Evolutionary conservation across 1,140 invertebrate species (phyloP), one percentile per base, ranked within the genome.

Genomic region (Sipha flava): DNA sequence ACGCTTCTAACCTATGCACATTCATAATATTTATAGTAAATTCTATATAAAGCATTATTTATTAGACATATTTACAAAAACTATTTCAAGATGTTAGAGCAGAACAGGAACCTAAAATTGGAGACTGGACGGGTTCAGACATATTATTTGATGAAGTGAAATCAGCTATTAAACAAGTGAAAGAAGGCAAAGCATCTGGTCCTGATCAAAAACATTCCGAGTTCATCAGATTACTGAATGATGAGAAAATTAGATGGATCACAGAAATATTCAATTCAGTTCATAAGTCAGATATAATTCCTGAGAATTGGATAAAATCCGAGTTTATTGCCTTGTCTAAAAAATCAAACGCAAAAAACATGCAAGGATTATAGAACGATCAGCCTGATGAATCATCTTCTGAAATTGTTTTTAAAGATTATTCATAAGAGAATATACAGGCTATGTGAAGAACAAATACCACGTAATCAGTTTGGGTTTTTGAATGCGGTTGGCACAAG

Each of bases 381-480:
- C 21, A 72, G 45, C 52, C 54, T 80, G 10, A 68, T 57, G 79
- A 43, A n/a, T 23, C 80, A 75, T 43, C 7, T 68, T 2, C 64
- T 80, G 2, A 72, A 80, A 54, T 26, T 73, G 54, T 62, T 80
- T n/a, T 40, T 80, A 9, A 80, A 57, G 31, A 80, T 72, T 29
- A 52, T 80, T 18, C 57, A 80, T 18, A n/a, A 21, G 3, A 45
- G 79, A 68, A 80, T 80, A 47, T 31, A 73, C 2, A 47, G 5
- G 16, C 1, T 18, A 5, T 47, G 45, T 80, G 79, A 80, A 68
- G 40, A 80, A 18, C 80, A 80, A 73, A 80, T 75, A 62, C 47
- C 72, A 79, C 29, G 72, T 81, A 62, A 54, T 62, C 81, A 82
- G 81, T 82, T 83, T 81, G 82, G 83, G 16, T 82, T 83, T 75